These are phyloP conservation scores for Pseudococcus longispinus DNA, from an alignment of 2,888 invertebrate species.

Conservation along the genomic window DNA sequence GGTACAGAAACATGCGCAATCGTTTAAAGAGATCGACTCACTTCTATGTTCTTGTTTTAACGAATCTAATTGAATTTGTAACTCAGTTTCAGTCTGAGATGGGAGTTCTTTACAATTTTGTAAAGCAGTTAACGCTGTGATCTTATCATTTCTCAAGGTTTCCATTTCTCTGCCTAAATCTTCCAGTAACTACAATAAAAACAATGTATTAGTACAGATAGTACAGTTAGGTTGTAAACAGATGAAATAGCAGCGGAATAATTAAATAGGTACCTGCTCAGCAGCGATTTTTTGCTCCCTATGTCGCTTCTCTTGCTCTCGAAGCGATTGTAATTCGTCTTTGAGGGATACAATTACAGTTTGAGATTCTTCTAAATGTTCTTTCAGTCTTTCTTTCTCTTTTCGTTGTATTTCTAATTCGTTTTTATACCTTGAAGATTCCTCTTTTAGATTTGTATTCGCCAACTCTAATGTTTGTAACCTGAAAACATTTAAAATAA, in stretches of 20 bases:
- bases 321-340: slow-evolving; percentile 65
- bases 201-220: background rate
- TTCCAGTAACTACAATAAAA: slow-evolving; percentile 66
- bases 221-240: background rate
- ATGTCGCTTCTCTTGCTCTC: slow-evolving; percentile 66
- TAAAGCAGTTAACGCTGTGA: slow-evolving; percentile 63
- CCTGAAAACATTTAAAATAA: slow-evolving; percentile 61
- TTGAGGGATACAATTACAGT: slow-evolving; percentile 63
- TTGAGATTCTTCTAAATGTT: slow-evolving; percentile 68
- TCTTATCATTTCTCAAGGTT: slow-evolving; percentile 69
- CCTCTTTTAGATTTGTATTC: slow-evolving; percentile 71
- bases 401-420: slow-evolving; percentile 71
- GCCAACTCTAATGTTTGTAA: slow-evolving; percentile 75
- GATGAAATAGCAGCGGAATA: background rate
- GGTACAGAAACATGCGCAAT: background rate
- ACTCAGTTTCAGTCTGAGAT: slow-evolving; percentile 70
- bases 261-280: slow-evolving; percentile 60
- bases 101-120: slow-evolving; percentile 65
- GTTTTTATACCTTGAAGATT: slow-evolving; percentile 70
- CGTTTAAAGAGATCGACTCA: slow-evolving; percentile 62
- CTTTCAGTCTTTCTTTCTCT: slow-evolving; percentile 66
- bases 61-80: slow-evolving; percentile 74
- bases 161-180: slow-evolving; percentile 74
- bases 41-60: slow-evolving; percentile 79
- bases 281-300: slow-evolving; percentile 62